A percentile compares a stretch with the other conserved stretches of the same genome.
phyloP scores from a whole-genome alignment of 37 sponge, comb jelly and placozoan genomes.

The Beroe ovata region DNA sequence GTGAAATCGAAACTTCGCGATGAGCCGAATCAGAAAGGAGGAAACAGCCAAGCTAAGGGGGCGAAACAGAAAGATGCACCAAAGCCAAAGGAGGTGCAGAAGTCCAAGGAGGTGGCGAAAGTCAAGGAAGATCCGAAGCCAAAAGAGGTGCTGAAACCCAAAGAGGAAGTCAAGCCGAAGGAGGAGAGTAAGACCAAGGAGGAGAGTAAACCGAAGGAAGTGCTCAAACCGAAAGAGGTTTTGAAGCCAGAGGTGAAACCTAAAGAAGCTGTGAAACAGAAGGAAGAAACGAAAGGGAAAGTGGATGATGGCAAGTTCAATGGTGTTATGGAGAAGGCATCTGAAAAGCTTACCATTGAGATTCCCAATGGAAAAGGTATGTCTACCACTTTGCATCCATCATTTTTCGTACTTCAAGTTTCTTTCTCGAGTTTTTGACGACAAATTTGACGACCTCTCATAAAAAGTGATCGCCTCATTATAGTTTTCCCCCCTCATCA shows the following conservation, averaged over 20 bases:
- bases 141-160: background rate
- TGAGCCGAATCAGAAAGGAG: background rate
- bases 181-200: conserved; percentile 10
- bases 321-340: conserved; percentile 51
- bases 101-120: background rate
- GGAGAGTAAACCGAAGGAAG: background rate
- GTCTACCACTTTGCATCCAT: too few relatives aligned
- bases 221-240: background rate
- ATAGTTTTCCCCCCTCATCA: too few relatives aligned
- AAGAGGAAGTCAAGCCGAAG: conserved; percentile 1
- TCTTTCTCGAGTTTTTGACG: too few relatives aligned
- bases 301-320: background rate
- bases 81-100: background rate
- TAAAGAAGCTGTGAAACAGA: background rate
- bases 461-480: too few relatives aligned
- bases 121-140: background rate
- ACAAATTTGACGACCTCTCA: too few relatives aligned
- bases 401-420: too few relatives aligned
- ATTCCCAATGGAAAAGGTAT: background rate
- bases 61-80: background rate
- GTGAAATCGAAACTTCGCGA: background rate
- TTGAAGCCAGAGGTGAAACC: background rate
- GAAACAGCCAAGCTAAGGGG: background rate
- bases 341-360: conserved; percentile 29
- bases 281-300: background rate